Base-by-base conservation (phyloP, 2,113 vertebrate species). In the cattle (Bos taurus) region DNA sequence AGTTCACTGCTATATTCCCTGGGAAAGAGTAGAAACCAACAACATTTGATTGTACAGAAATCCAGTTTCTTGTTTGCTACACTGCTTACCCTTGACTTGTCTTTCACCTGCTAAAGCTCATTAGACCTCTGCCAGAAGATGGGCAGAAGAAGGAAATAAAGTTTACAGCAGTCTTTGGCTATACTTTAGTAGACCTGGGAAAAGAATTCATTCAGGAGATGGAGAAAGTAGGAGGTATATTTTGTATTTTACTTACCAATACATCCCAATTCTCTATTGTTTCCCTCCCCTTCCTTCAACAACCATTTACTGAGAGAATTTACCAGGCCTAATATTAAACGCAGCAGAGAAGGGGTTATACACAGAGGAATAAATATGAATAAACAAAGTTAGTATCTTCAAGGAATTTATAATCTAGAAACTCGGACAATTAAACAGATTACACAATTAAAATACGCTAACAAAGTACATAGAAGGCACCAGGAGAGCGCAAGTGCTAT, bases 181-280 rank as follows among this genome's bases (percentile, higher is more conserved):
- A 28, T 60, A 86, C 19, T 40, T 92, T 60, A 62, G 84, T 5
- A 86, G 54, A 78, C 26, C 12, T 36, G 17, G 50, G n/a, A 16
- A 62, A 95, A 90, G 48, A 14, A 50, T 60, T 89, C 40, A 91
- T 16, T 82, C 43, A 83, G 60, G 46, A 90, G 46, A 59, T 12
- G 10, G 14, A 62, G 40, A 82, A 87, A 80, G 50, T 11, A 71
- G 59, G 40, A 59, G 30, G 13, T 81, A 1, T 82, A 62, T 15
- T 92, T 77, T 92, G 19, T 60, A 96, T 87, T 91, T 92, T 80
- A 64, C 67, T 94, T 96, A 88, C 50, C 50, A 90, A 15, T 8
- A 26, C 15, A 95, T 50, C 28, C 36, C 17, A 83, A 6, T 60
- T 90, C 43, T 87, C 56, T 28, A 52, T 19, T n/a, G 80, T 36